A percentile compares a stretch with the other conserved stretches of the same genome.
These are phyloP conservation scores for Helogale parvula DNA, from an alignment of 2,113 vertebrate genomes.

Conservation along the genomic window DNA sequence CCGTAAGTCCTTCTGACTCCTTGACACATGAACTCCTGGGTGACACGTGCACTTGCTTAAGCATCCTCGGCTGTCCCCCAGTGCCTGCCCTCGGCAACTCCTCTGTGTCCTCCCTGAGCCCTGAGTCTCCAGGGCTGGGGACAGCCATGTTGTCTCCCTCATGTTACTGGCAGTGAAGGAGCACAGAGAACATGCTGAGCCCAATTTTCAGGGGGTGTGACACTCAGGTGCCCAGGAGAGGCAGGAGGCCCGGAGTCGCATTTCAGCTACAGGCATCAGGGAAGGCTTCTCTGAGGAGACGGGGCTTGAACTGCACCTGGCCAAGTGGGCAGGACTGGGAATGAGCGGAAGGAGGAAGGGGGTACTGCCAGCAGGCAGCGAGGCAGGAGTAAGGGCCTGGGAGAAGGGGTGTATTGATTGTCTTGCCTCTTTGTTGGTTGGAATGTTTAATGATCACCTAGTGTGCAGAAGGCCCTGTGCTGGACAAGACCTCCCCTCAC, in stretches of 20 bases:
- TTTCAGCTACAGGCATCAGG: background rate
- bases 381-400: background rate
- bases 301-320: background rate
- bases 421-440: background rate
- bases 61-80: background rate
- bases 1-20: background rate
- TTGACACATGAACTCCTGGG: background rate
- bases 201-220: background rate
- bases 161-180: background rate
- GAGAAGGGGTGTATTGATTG: background rate
- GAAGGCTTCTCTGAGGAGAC: background rate
- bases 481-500: background rate
- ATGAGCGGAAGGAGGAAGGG: background rate
- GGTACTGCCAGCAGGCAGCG: background rate
- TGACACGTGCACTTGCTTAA: background rate
- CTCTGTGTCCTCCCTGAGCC: background rate
- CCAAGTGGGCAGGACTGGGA: background rate
- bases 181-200: background rate
- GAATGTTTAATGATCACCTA: background rate
- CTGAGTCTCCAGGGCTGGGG: background rate
- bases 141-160: background rate
- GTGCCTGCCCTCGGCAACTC: background rate
- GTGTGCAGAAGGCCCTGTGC: background rate
- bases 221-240: background rate
- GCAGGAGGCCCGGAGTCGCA: background rate